These are phyloP conservation scores for Phrynosoma platyrhinos DNA, from an alignment of 2,113 vertebrate genomes.

Conservation along the genomic window DNA sequence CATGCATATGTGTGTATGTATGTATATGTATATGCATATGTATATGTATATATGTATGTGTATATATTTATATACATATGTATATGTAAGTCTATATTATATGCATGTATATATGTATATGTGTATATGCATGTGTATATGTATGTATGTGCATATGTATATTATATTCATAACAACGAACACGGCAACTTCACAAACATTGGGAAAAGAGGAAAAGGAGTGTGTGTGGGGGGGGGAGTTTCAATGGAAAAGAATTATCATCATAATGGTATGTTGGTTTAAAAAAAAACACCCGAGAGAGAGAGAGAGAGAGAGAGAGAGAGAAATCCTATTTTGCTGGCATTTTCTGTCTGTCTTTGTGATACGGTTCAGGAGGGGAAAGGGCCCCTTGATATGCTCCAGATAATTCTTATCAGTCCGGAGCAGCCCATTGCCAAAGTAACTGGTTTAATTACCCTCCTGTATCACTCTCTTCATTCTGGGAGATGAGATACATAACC, in stretches of 20 bases:
- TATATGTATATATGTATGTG: too few relatives aligned
- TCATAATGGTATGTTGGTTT: slow-evolving; percentile 72
- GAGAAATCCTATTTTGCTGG: slow-evolving; percentile 70
- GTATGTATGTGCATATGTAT: too few relatives aligned
- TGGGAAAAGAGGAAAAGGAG: slow-evolving; percentile 42
- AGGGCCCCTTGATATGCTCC: slow-evolving; percentile 74
- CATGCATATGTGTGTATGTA: too few relatives aligned
- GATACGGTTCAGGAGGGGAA: slow-evolving; percentile 77
- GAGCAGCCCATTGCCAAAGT: slow-evolving; percentile 78
- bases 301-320: slow-evolving; percentile 20
- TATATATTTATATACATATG: too few relatives aligned
- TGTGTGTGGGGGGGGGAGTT: slow-evolving; percentile 52
- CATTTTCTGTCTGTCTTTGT: slow-evolving; percentile 81
- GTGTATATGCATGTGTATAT: too few relatives aligned
- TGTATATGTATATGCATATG: too few relatives aligned
- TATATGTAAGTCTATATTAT: too few relatives aligned
- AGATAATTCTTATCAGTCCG: slow-evolving; percentile 84
- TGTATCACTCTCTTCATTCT: slow-evolving; percentile 73
- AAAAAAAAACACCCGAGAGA: slow-evolving; percentile 48
- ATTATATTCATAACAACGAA: slow-evolving; percentile 22
- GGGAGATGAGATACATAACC: slow-evolving; percentile 70
- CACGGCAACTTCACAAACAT: slow-evolving; percentile 58
- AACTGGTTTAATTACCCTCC: slow-evolving; percentile 84
- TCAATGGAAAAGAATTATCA: slow-evolving; percentile 70
- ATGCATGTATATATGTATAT: too few relatives aligned